Percentiles rank a stretch among this genome's conserved stretches.
Evolutionary conservation across 64 coral and sea anemone genomes (phyloP).

Genomic region (Actinia tenebrosa): DNA sequence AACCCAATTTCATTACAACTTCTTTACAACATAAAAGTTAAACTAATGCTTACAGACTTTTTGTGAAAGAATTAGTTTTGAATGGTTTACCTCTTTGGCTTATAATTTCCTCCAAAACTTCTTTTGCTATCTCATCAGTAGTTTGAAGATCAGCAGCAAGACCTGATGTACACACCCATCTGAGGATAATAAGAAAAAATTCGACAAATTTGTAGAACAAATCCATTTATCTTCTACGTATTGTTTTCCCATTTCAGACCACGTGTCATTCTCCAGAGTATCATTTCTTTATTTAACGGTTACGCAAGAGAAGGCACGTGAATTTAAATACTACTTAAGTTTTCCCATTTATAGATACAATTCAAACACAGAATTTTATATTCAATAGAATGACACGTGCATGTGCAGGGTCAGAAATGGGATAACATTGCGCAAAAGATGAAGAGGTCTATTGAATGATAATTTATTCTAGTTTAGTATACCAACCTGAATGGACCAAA

Average conservation of each 20-base stretch:
- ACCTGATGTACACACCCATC: slow-evolving; percentile 97
- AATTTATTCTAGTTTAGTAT: background rate
- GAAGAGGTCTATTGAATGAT: no score
- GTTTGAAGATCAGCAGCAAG: slow-evolving; percentile 72
- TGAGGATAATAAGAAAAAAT: background rate
- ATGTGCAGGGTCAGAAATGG: background rate
- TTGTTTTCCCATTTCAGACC: no score
- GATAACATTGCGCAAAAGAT: background rate
- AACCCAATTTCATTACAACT: background rate
- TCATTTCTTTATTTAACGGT: no score
- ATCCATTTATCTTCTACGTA: background rate
- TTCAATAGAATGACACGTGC: background rate
- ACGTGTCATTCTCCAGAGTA: no score
- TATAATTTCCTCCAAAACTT: slow-evolving; percentile 76
- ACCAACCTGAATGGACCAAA: slow-evolving; percentile 97
- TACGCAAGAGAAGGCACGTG: no score
- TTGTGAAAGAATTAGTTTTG: no score
- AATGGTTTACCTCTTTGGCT: slow-evolving; percentile 44
- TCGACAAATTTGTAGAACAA: background rate
- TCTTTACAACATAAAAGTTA: no score
- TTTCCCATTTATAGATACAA: no score
- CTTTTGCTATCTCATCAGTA: slow-evolving; percentile 74
- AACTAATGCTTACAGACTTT: no score
- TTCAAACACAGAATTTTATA: no score
- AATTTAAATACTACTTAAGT: no score